phyloP scores from a whole-genome alignment of 2,113 vertebrate genomes.

The Scytalopus superciliaris region DNA sequence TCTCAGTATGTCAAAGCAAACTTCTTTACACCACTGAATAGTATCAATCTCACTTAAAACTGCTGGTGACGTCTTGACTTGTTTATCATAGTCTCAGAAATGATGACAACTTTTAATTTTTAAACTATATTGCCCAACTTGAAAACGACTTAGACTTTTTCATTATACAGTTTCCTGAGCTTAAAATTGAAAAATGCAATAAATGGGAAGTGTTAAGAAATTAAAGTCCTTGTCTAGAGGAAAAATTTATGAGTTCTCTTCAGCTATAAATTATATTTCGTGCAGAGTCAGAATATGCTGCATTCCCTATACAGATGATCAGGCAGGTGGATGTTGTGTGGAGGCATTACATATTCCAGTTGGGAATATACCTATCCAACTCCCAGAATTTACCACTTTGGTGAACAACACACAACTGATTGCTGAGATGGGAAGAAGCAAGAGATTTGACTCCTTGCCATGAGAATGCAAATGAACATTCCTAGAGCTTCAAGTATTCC shows the following conservation, averaged over 20 bases:
- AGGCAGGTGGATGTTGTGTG: neutral
- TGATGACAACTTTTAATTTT: constrained; percentile 1
- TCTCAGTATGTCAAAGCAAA: constrained; percentile 31
- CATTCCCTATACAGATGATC: neutral
- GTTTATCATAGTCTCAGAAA: constrained; percentile 14
- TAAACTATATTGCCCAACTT: neutral
- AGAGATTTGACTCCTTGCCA: neutral
- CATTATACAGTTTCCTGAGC: neutral
- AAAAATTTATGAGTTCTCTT: neutral
- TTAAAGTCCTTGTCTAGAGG: neutral
- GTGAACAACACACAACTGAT: neutral
- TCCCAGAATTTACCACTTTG: neutral
- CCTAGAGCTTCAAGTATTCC: neutral
- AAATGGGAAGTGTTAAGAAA: neutral
- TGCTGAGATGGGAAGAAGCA: neutral
- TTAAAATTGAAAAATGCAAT: neutral
- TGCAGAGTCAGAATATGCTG: neutral
- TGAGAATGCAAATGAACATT: neutral
- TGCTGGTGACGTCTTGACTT: constrained; percentile 1
- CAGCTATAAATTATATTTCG: neutral
- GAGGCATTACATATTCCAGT: neutral
- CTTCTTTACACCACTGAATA: neutral
- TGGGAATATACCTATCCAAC: neutral
- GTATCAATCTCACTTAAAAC: constrained; percentile 40
- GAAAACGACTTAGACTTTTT: neutral